These are phyloP conservation scores for Drosophila mimetica DNA, from an alignment of 2,888 invertebrate species.

Conservation along the genomic window DNA sequence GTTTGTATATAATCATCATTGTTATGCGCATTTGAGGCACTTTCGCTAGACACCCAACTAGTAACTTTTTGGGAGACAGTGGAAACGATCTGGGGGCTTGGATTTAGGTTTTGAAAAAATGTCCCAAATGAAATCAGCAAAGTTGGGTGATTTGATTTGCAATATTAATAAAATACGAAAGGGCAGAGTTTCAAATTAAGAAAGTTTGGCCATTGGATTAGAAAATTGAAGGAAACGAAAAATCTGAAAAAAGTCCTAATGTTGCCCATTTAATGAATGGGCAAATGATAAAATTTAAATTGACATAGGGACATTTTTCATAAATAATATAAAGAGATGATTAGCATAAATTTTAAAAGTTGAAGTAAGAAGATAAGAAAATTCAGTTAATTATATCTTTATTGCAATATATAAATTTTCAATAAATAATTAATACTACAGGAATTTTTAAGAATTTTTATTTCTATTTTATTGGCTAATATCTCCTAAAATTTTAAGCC, in stretches of 20 bases:
- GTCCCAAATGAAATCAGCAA: conserved; percentile 20
- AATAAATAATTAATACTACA: no score
- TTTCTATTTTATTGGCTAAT: no score
- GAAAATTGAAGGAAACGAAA: not conserved
- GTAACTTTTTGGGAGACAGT: conserved; percentile 28
- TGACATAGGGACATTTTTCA: no score
- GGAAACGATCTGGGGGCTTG: conserved; percentile 1
- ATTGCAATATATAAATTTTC: no score
- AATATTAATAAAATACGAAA: conserved; percentile 4
- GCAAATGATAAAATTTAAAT: no score
- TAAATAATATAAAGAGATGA: no score
- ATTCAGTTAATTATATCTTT: no score
- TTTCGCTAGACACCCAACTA: conserved; percentile 63
- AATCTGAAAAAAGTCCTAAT: not conserved
- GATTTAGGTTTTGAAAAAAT: not conserved
- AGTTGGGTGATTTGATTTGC: conserved; percentile 23
- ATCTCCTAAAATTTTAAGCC: no score
- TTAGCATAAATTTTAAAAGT: no score
- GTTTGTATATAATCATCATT: conserved; percentile 63
- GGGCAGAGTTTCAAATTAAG: conserved; percentile 2
- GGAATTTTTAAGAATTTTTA: no score
- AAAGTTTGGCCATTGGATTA: conserved; percentile 12
- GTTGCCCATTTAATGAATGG: no score
- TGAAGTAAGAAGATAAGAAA: no score
- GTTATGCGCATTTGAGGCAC: conserved; percentile 73